These are phyloP conservation scores for Myripristis jacobus DNA, from an alignment of 2,797 vertebrate genomes.

Conservation along the genomic window DNA sequence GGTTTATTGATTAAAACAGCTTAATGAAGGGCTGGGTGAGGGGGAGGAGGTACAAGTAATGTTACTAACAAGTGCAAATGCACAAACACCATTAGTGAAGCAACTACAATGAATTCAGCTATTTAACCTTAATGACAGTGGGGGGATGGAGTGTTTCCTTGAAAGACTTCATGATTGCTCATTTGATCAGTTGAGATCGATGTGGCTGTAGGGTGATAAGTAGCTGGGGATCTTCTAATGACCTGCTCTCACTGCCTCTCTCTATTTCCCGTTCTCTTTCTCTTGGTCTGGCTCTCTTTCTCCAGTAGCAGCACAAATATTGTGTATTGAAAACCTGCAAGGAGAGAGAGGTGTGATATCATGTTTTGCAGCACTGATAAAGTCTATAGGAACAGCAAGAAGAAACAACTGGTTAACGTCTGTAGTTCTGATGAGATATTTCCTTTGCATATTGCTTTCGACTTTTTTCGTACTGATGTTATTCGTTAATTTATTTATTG, in stretches of 20 bases:
- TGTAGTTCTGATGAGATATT: neutral
- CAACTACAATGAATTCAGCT: neutral
- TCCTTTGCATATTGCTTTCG: too few species aligned
- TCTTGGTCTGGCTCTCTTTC: too few species aligned
- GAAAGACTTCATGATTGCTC: constrained; percentile 29
- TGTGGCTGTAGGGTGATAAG: constrained; percentile 12
- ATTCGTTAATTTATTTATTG: too few species aligned
- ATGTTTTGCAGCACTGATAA: neutral
- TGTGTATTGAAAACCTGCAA: constrained; percentile 41
- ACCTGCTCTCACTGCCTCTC: constrained; percentile 3
- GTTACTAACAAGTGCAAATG: constrained; percentile 29
- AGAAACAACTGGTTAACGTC: neutral
- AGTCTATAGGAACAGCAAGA: neutral
- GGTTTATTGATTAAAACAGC: constrained; percentile 67
- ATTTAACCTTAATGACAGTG: constrained; percentile 25
- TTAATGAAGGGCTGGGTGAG: constrained; percentile 35
- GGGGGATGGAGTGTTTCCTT: neutral
- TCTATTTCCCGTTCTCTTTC: neutral
- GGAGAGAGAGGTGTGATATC: neutral
- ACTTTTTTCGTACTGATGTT: too few species aligned
- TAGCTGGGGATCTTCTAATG: constrained; percentile 7
- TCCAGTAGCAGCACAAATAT: neutral
- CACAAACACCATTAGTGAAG: neutral
- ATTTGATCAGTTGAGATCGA: constrained; percentile 28
- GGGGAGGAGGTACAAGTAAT: constrained; percentile 6